These are phyloP conservation scores for Electrona antarctica DNA, from an alignment of 2,113 vertebrate genomes.

Conservation along the genomic window DNA sequence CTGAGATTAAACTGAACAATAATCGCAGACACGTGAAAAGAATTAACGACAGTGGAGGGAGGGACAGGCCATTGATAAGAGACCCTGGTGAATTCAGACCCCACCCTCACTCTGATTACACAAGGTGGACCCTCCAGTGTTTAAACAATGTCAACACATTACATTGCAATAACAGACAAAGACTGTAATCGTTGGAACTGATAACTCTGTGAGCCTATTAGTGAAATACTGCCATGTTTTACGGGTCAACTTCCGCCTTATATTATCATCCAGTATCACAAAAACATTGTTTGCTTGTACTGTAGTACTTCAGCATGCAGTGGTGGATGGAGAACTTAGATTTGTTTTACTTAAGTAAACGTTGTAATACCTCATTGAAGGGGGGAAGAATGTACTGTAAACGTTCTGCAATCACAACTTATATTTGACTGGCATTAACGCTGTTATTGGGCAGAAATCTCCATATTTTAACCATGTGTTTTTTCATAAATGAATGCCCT, in stretches of 20 bases:
- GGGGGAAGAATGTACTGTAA: no score
- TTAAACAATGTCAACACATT: neutral
- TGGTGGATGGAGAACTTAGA: neutral
- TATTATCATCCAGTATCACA: neutral
- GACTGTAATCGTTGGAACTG: neutral
- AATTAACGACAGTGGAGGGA: neutral
- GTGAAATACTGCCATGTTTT: conserved; percentile 7
- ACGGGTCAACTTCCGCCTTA: neutral
- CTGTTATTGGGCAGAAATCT: no score
- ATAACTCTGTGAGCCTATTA: neutral
- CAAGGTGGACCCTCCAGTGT: conserved; percentile 5
- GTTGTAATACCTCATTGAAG: no score
- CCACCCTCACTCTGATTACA: conserved; percentile 26
- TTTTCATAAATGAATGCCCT: no score
- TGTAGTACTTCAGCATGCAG: neutral
- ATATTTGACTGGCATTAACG: no score
- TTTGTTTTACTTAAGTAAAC: no score
- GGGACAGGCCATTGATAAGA: conserved; percentile 2
- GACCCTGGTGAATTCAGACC: conserved; percentile 13
- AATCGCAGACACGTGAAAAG: neutral
- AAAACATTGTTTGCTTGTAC: neutral
- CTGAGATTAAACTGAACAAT: neutral
- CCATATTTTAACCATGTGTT: no score
- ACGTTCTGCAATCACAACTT: no score
- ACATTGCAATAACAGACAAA: neutral